A percentile compares a stretch with the other conserved stretches of the same genome.
phyloP scores from a whole-genome alignment of 2,888 invertebrate genomes.

The Teinopalpus imperialis region DNA sequence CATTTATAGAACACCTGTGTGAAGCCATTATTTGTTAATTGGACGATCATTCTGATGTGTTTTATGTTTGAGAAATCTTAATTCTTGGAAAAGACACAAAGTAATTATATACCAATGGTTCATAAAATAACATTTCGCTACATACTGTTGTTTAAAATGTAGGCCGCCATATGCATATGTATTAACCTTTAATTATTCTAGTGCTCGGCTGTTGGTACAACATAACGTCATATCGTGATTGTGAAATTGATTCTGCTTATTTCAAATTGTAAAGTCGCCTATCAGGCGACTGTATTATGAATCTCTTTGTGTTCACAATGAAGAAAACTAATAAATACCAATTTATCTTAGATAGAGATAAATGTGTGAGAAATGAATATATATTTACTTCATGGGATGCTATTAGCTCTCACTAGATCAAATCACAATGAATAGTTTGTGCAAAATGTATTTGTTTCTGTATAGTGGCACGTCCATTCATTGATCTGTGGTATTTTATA shows the following conservation, averaged over 20 bases:
- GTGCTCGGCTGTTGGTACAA: conserved; percentile 24
- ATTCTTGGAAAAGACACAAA: conserved; percentile 25
- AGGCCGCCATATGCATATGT: conserved; percentile 1
- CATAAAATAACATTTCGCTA: conserved; percentile 5
- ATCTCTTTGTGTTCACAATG: conserved; percentile 31
- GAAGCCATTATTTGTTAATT: conserved; percentile 48
- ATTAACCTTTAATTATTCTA: conserved; percentile 12
- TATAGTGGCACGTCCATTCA: conserved; percentile 54
- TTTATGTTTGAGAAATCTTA: conserved; percentile 37
- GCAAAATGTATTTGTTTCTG: conserved; percentile 46
- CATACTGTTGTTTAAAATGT: background rate
- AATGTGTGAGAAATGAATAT: conserved; percentile 37
- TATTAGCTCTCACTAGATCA: conserved; percentile 67
- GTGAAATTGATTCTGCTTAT: conserved; percentile 33
- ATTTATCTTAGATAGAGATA: conserved; percentile 38
- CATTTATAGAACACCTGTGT: conserved; percentile 43
- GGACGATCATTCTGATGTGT: conserved; percentile 36
- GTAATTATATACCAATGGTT: background rate
- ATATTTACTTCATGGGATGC: conserved; percentile 37
- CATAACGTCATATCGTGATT: conserved; percentile 35
- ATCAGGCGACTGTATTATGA: conserved; percentile 37
- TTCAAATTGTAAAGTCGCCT: conserved; percentile 30
- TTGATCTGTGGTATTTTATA: conserved; percentile 47
- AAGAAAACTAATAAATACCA: conserved; percentile 33
- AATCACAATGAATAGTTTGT: conserved; percentile 51